These are phyloP conservation scores for Marmota flaviventris DNA, from an alignment of 2,113 vertebrate species.

Conservation along the genomic window DNA sequence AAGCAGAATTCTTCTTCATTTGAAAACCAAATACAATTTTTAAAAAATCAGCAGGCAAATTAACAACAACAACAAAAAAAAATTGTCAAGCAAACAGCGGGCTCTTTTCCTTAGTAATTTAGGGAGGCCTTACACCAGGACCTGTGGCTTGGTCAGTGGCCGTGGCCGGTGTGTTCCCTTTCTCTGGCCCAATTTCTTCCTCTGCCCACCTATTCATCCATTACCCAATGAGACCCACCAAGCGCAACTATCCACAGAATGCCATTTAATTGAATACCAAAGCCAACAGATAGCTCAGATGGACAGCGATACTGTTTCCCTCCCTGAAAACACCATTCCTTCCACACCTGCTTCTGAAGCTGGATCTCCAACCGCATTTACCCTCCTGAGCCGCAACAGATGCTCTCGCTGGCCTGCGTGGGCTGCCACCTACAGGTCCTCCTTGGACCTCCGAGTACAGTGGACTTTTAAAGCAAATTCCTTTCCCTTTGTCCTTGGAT, in stretches of 20 bases:
- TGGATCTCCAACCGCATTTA: not conserved
- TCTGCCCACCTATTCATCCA: not conserved
- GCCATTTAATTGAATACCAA: not conserved
- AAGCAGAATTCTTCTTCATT: conserved; percentile 11
- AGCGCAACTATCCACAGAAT: not conserved
- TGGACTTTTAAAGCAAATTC: not conserved
- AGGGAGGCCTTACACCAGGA: not conserved
- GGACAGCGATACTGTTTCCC: not conserved
- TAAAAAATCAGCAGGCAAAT: not conserved
- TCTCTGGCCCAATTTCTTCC: not conserved
- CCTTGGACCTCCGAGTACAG: not conserved
- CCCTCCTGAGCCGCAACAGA: not conserved
- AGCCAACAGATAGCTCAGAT: not conserved
- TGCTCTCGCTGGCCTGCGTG: not conserved
- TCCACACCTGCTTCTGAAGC: not conserved
- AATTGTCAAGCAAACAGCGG: not conserved
- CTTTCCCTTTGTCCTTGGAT: not conserved
- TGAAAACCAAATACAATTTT: not conserved
- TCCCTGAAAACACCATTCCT: not conserved
- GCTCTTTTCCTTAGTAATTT: not conserved
- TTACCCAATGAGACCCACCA: not conserved
- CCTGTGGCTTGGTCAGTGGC: not conserved
- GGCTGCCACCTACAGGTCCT: not conserved
- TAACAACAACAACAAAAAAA: not conserved
- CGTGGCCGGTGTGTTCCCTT: not conserved